These are phyloP conservation scores for Pycnomerus fuliginosus DNA, from an alignment of 2,888 invertebrate genomes.

Conservation along the genomic window DNA sequence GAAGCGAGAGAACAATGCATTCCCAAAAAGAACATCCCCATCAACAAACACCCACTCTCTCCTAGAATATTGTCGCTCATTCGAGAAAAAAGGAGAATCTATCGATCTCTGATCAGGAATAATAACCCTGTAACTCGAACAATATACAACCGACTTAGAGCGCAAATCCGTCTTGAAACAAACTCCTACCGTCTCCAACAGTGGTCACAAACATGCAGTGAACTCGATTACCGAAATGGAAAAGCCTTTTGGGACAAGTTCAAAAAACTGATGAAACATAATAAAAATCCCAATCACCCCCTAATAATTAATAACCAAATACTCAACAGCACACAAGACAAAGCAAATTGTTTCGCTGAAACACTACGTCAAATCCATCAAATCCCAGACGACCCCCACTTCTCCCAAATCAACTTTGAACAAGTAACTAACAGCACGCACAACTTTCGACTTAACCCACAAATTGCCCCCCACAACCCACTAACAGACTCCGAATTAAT, in stretches of 20 bases:
- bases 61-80: no score
- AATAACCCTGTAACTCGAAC: no score
- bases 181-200: no score
- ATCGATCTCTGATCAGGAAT: no score
- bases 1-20: not conserved
- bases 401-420: not conserved
- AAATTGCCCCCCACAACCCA: not conserved
- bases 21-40: not conserved
- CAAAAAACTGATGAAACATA: not conserved
- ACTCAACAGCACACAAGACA: not conserved
- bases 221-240: not conserved
- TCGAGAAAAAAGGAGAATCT: no score
- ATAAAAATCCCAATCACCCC: not conserved
- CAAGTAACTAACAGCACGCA: not conserved
- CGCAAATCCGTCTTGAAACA: no score
- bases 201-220: not conserved
- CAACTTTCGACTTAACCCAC: not conserved
- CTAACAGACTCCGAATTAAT: not conserved
- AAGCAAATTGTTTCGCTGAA: not conserved
- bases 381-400: not conserved
- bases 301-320: not conserved
- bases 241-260: not conserved
- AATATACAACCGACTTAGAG: no score
- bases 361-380: not conserved
- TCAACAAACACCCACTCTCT: not conserved